Conservation (phyloP, 2,888 invertebrate species). For the Patella depressa region DNA sequence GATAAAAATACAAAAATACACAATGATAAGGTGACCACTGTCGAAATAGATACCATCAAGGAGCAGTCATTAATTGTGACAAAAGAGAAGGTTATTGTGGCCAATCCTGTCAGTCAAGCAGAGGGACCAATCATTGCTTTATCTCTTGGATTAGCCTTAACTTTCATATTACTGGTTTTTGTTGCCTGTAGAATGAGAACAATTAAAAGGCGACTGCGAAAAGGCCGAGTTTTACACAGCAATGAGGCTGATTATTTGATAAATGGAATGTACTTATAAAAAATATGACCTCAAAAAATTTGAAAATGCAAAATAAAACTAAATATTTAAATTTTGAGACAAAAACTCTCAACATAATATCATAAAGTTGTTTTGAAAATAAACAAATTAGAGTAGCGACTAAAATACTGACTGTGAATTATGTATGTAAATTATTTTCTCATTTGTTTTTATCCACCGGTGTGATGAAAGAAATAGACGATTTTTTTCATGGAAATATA, state of each 20-base stretch:
- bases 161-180: constrained; percentile 84
- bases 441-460: too few relatives aligned
- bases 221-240: constrained; percentile 85
- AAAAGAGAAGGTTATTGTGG: constrained; percentile 42
- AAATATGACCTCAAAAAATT: background rate
- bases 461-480: too few relatives aligned
- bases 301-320: too few relatives aligned
- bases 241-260: constrained; percentile 97
- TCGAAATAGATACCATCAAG: background rate
- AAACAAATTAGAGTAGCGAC: too few relatives aligned
- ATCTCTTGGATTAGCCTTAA: constrained; percentile 80
- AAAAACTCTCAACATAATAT: too few relatives aligned
- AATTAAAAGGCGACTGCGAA: constrained; percentile 79
- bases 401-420: too few relatives aligned
- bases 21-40: constrained; percentile 18
- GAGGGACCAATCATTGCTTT: constrained; percentile 68
- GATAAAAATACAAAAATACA: constrained; percentile 18
- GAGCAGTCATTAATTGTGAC: constrained; percentile 20
- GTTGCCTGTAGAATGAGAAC: constrained; percentile 87
- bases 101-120: constrained; percentile 48
- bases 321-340: too few relatives aligned
- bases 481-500: too few relatives aligned
- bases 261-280: constrained; percentile 95
- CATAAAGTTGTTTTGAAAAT: too few relatives aligned
- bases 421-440: too few relatives aligned